Conservation (phyloP, 92 coral and sea anemone genomes). For the Umimayanthus chanpuru region DNA sequence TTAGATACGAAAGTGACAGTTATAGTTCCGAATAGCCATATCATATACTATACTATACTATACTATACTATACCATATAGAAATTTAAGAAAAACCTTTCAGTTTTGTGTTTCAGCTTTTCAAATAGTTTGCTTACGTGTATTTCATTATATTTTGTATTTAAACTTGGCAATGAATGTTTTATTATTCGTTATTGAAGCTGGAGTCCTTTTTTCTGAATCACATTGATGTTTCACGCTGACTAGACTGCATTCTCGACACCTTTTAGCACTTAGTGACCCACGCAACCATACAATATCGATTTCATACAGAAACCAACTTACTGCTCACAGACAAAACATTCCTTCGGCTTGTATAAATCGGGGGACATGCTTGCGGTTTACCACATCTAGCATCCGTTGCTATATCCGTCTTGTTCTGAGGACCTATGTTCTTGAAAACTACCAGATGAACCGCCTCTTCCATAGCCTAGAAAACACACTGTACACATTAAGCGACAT, state of each 20-base stretch:
- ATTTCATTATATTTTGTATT: constrained; percentile 1
- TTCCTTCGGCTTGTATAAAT: background rate
- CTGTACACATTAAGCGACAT: no score
- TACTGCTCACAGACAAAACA: constrained; percentile 5
- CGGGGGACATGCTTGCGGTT: background rate
- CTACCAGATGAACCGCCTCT: background rate
- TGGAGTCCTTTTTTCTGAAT: no score
- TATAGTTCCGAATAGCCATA: background rate
- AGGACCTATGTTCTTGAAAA: background rate
- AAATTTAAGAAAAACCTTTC: background rate
- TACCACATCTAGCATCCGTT: background rate
- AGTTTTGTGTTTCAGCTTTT: background rate
- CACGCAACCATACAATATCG: no score
- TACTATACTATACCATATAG: background rate
- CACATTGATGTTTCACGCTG: no score
- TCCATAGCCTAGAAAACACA: no score
- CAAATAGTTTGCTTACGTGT: background rate
- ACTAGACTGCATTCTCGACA: no score
- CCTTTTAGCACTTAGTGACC: no score
- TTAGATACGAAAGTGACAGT: background rate
- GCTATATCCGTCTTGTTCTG: background rate
- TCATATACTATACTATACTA: background rate
- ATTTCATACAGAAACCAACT: background rate
- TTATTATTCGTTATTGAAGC: background rate
- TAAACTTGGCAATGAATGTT: background rate